Percentiles rank a stretch among this genome's conserved stretches.
phyloP scores from a whole-genome alignment of 2,797 vertebrate genomes.

The Eulemur albifrons region DNA sequence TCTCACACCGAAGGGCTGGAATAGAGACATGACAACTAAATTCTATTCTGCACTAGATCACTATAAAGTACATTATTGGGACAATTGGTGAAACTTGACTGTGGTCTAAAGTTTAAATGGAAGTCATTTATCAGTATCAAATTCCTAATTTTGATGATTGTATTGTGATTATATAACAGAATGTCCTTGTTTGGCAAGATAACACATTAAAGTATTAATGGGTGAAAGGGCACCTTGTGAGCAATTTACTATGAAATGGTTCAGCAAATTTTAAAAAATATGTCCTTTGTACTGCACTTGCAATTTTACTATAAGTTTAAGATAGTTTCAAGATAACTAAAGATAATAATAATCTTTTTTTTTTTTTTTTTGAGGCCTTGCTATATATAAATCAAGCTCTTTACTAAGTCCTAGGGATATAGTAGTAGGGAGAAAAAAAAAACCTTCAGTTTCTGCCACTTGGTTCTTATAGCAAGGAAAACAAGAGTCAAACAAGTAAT shows the following conservation, averaged over 20 bases:
- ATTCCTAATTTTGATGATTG: not conserved
- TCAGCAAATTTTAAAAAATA: not conserved
- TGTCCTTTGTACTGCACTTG: not conserved
- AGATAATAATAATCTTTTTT: not conserved
- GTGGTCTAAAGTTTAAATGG: not conserved
- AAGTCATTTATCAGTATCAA: not conserved
- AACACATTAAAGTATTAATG: not conserved
- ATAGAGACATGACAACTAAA: not conserved
- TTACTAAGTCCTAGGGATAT: not conserved
- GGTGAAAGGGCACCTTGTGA: not conserved
- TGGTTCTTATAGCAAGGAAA: not conserved
- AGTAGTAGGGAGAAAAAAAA: not conserved
- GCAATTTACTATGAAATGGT: not conserved
- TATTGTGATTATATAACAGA: not conserved
- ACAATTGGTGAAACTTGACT: not conserved
- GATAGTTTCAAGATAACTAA: constrained; percentile 15
- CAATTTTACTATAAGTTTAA: not conserved
- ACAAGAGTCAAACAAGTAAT: not conserved
- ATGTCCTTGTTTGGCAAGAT: not conserved
- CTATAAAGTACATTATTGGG: not conserved
- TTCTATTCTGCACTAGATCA: not conserved
- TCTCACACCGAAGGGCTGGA: not conserved
- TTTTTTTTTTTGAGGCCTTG: not conserved
- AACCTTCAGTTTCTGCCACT: not conserved
- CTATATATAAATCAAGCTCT: not conserved